These are phyloP conservation scores for Leptopilina clavipes DNA, from an alignment of 1,140 invertebrate species.

Conservation along the genomic window DNA sequence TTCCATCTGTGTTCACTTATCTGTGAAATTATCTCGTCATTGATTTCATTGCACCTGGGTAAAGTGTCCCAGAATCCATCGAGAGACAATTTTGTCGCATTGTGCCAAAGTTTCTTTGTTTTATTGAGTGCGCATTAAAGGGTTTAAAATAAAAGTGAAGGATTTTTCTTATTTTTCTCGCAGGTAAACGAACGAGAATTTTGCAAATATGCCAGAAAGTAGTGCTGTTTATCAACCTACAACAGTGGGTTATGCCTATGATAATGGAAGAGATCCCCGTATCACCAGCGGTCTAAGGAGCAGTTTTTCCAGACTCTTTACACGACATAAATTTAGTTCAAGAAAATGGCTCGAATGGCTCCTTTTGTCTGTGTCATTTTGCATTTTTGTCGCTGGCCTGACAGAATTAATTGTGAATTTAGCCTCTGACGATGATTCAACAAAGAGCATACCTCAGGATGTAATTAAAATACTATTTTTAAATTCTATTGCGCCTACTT, in stretches of 20 bases:
- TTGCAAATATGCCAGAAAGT: slow-evolving; percentile 66
- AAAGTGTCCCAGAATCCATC: neutral
- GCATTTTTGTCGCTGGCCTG: slow-evolving; percentile 66
- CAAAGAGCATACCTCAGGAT: slow-evolving; percentile 42
- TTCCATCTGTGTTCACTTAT: neutral
- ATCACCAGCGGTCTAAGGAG: slow-evolving; percentile 61
- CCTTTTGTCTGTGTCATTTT: slow-evolving; percentile 66
- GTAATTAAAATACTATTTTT: slow-evolving; percentile 12
- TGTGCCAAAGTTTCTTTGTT: neutral
- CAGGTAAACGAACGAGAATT: neutral
- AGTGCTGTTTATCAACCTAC: slow-evolving; percentile 73
- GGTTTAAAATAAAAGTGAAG: neutral
- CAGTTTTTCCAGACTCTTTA: slow-evolving; percentile 68
- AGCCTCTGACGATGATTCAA: slow-evolving; percentile 53
- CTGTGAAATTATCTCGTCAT: slow-evolving; percentile 26
- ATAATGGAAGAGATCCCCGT: slow-evolving; percentile 63
- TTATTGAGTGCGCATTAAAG: neutral
- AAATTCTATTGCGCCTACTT: neutral
- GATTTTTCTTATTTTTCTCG: neutral
- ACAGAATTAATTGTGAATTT: slow-evolving; percentile 68
- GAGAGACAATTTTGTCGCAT: slow-evolving; percentile 26
- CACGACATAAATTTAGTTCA: slow-evolving; percentile 70
- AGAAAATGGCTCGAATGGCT: slow-evolving; percentile 72
- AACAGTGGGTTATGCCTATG: slow-evolving; percentile 72
- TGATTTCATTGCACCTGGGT: slow-evolving; percentile 17